These are phyloP conservation scores for Chaetophractus vellerosus DNA, from an alignment of 2,797 vertebrate genomes.

Conservation along the genomic window DNA sequence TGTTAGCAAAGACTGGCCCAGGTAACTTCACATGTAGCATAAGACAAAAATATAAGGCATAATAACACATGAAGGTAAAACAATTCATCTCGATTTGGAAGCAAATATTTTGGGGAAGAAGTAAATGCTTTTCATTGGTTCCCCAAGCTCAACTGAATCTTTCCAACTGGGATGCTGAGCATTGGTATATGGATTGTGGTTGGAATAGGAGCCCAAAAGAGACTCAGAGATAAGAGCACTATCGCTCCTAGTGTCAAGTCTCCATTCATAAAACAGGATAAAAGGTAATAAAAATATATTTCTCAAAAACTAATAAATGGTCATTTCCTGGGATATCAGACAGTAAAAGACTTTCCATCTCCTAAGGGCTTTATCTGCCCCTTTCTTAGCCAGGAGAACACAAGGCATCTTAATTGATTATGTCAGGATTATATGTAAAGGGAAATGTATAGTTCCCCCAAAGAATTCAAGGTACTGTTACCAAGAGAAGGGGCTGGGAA, in stretches of 20 bases:
- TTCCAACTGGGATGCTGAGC: not conserved
- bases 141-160: not conserved
- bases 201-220: not conserved
- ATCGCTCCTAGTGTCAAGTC: not conserved
- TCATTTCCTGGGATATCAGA: not conserved
- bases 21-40: not conserved
- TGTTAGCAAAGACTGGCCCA: not conserved
- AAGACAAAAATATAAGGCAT: not conserved
- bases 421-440: not conserved
- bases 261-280: not conserved
- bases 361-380: not conserved
- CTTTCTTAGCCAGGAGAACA: not conserved
- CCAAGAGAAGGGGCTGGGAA: not conserved
- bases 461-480: not conserved
- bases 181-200: not conserved
- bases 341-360: not conserved
- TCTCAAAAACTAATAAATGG: not conserved
- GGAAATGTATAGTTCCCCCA: not conserved
- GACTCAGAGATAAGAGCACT: not conserved
- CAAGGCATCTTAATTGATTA: not conserved
- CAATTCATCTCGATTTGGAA: not conserved
- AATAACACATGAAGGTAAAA: not conserved
- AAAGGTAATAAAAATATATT: slow-evolving; percentile 19
- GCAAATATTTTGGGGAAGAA: not conserved
- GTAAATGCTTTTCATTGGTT: not conserved